phyloP scores from a whole-genome alignment of 2,797 vertebrate genomes.

The Danionella dracula region DNA sequence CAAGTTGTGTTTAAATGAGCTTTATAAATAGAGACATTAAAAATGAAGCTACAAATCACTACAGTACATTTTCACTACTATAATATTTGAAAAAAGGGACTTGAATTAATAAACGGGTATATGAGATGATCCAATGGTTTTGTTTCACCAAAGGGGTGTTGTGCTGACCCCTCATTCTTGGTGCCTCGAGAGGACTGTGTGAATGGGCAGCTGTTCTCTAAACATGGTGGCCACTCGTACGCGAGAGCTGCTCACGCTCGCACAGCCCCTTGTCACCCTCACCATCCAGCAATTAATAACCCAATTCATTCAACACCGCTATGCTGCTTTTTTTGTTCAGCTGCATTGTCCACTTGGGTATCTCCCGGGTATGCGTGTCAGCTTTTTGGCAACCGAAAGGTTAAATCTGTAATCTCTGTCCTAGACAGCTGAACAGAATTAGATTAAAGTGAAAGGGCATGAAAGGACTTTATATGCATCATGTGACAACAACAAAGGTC shows the following conservation, averaged over 20 bases:
- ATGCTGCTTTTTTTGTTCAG: background rate
- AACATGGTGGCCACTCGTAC: constrained; percentile 9
- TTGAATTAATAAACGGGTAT: no score
- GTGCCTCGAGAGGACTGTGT: constrained; percentile 48
- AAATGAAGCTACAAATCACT: no score
- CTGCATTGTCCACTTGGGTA: constrained; percentile 9
- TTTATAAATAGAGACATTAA: no score
- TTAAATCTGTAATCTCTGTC: constrained; percentile 39
- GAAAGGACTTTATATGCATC: constrained; percentile 46
- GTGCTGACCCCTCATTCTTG: constrained; percentile 44
- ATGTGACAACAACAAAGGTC: constrained; percentile 50
- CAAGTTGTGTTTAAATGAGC: no score
- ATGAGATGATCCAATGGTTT: no score
- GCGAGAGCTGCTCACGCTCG: background rate
- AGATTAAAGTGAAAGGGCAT: constrained; percentile 39
- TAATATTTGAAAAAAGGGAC: no score
- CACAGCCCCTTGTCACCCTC: background rate
- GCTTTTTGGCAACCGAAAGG: constrained; percentile 35
- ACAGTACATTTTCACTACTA: no score
- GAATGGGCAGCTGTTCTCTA: constrained; percentile 41
- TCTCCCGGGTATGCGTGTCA: background rate
- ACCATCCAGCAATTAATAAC: constrained; percentile 33
- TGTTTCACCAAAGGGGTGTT: constrained; percentile 45
- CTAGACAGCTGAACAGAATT: constrained; percentile 44
- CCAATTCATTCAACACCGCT: constrained; percentile 14